phyloP scores from a whole-genome alignment of 2,888 invertebrate genomes.

The Apamea monoglypha region DNA sequence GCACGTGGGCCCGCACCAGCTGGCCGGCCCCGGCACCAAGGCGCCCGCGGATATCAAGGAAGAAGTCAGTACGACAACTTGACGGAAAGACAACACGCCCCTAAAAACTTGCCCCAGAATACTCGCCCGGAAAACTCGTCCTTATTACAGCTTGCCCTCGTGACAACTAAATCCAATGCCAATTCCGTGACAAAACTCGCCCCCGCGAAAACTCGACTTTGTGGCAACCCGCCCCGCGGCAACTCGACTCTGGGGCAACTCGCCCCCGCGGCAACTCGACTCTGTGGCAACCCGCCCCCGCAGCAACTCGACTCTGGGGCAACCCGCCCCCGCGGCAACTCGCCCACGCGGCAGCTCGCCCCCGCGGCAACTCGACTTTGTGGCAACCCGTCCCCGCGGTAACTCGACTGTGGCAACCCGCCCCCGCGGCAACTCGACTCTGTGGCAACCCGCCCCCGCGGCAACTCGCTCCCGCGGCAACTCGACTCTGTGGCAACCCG shows the following conservation, averaged over 20 bases:
- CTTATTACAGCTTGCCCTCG: no score
- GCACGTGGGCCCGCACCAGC: slow-evolving; percentile 6
- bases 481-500: no score
- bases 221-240: no score
- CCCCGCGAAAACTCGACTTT: not conserved
- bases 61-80: slow-evolving; percentile 28
- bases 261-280: no score
- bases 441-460: not conserved
- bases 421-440: not conserved
- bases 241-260: not conserved
- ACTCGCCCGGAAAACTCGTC: not conserved
- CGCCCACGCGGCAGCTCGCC: not conserved
- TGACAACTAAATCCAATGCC: no score
- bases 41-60: not conserved
- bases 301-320: no score
- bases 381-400: no score
- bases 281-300: not conserved
- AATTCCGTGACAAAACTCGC: not conserved
- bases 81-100: not conserved
- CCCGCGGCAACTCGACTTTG: not conserved
- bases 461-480: no score
- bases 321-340: not conserved
- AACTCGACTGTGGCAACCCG: not conserved
- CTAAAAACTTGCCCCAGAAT: not conserved
- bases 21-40: accelerated